Evolutionary conservation across 2,797 vertebrate species (phyloP).

Genomic region (Coluber constrictor): DNA sequence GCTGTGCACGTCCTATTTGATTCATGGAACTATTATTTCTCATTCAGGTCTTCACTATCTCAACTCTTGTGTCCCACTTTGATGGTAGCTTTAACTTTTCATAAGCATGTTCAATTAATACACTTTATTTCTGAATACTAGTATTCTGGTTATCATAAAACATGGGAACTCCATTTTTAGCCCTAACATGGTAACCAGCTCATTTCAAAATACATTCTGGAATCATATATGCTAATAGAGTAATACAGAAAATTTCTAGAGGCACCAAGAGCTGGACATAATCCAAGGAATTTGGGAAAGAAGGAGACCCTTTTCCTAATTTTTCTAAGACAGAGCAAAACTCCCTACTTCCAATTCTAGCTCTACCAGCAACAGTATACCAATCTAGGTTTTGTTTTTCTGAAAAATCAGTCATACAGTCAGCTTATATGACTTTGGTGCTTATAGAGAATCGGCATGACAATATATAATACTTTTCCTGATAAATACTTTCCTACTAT

Average conservation of each 20-base stretch:
- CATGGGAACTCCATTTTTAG: neutral
- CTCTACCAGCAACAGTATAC: neutral
- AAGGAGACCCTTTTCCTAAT: neutral
- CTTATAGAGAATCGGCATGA: neutral
- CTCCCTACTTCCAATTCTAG: neutral
- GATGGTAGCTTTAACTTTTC: neutral
- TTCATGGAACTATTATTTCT: conserved; percentile 20
- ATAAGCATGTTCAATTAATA: neutral
- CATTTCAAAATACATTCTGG: neutral
- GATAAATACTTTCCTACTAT: neutral
- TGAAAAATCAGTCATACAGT: neutral
- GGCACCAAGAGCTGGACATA: neutral
- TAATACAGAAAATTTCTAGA: neutral
- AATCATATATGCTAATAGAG: neutral
- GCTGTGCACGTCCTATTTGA: conserved; percentile 4
- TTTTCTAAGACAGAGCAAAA: neutral
- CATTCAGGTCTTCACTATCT: neutral
- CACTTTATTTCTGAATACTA: neutral
- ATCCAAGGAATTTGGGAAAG: neutral
- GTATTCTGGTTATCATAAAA: neutral
- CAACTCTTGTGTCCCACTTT: neutral
- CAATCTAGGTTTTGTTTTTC: neutral
- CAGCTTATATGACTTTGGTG: neutral
- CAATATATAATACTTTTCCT: neutral
- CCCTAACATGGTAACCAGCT: neutral